Evolutionary conservation across 2,888 invertebrate genomes (phyloP), one percentile per base, ranked within the genome.

Genomic region (Dilophus febrilis): DNA sequence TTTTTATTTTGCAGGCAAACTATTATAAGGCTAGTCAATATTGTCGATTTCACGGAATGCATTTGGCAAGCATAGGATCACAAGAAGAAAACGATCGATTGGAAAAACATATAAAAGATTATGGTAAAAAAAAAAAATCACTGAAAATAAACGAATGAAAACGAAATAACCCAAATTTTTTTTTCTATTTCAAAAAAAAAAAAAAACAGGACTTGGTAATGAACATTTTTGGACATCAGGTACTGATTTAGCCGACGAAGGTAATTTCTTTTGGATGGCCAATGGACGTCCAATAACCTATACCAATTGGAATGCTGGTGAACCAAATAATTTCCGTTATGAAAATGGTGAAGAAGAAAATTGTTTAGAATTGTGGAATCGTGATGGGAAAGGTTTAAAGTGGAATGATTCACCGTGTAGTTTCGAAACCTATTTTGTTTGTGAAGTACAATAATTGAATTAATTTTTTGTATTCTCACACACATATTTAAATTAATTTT

Each of bases 341-440:
- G 90, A 90, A 60, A 88, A 88, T 55, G 88, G 88, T 6, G 88
- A 90, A 60, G 87, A 88, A 58, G 90, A 90, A 57, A 87, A 90
- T 61, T 90, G 90, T 51, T 57, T 90, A 46, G 90, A 90, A 57
- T 66, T 88, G 17, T 88, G 88, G 88, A 63, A 90, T 64, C 70
- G 88, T 46, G 88, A 90, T 54, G 88, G 86, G 45, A 88, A 88
- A 57, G 90, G 88, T 1, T 66, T 90, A 12, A 87, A 86, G 56
- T 90, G 88, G 88, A 90, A 90, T 63, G 90, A 90, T 58, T 86
- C 87, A 1, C 88, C 90, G 0, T 90, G 90, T 60, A 87, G 86
- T 46, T 90, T 90, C 54, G 87, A 88, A 64, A 90, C 90, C 2
- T 90, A 72, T 64, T 90, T 90, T 63, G 83, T 90, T 40, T 90